These are phyloP conservation scores for Barnardius zonarius DNA, from an alignment of 2,113 vertebrate species.

Conservation along the genomic window DNA sequence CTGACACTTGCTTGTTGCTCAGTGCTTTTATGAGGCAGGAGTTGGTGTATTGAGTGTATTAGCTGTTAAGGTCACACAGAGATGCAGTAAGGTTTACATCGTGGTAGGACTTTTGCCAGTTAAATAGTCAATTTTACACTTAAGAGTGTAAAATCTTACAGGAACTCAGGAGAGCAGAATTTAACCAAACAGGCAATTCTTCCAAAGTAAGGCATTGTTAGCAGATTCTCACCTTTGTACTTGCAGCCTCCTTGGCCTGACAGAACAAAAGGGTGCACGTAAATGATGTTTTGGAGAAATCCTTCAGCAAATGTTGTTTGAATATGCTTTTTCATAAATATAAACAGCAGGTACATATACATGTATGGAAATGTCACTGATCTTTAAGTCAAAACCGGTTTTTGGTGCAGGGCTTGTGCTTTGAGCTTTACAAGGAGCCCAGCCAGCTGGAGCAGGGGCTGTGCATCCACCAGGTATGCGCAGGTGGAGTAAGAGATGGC, in stretches of 20 bases:
- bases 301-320: constrained; percentile 2
- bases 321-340: background rate
- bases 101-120: background rate
- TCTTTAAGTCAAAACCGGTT: background rate
- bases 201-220: background rate
- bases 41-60: background rate
- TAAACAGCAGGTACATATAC: background rate
- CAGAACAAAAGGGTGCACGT: background rate
- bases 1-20: fast-evolving
- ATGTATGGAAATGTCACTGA: background rate
- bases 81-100: background rate
- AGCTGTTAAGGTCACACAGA: background rate
- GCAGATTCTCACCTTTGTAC: fast-evolving
- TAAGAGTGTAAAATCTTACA: background rate
- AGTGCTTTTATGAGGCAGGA: background rate
- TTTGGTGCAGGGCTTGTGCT: background rate
- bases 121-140: background rate
- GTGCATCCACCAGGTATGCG: too few relatives aligned
- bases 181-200: background rate
- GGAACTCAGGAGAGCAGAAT: background rate
- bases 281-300: background rate
- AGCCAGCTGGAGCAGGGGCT: background rate
- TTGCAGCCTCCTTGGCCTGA: background rate
- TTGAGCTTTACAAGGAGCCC: background rate
- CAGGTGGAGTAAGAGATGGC: background rate